phyloP scores from a whole-genome alignment of 1,140 invertebrate species.

The Metopolophium dirhodum region DNA sequence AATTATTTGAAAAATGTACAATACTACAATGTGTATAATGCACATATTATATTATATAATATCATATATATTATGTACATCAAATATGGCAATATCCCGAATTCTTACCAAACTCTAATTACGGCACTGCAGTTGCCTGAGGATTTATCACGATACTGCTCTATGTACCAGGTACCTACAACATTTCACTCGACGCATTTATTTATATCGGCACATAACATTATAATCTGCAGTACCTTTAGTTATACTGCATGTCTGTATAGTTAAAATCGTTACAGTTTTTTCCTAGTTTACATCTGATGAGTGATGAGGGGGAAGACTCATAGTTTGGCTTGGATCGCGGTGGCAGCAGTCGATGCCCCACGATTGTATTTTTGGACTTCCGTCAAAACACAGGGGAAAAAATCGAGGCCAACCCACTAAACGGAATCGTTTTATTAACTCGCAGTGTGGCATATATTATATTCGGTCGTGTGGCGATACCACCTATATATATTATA shows the following conservation, averaged over 20 bases:
- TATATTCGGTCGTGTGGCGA: background rate
- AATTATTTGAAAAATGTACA: background rate
- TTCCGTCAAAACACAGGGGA: background rate
- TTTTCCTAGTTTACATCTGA: background rate
- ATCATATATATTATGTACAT: background rate
- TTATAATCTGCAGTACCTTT: background rate
- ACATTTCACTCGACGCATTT: background rate
- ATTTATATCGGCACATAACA: background rate
- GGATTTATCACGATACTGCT: background rate
- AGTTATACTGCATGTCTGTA: background rate
- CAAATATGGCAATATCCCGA: background rate
- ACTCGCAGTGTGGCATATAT: background rate
- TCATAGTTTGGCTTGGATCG: background rate
- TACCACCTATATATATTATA: background rate
- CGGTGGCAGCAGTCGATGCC: background rate
- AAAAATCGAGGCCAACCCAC: slow-evolving; percentile 14
- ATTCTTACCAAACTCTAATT: too few relatives aligned
- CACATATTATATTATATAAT: background rate
- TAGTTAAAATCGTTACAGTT: background rate
- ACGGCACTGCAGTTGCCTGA: background rate
- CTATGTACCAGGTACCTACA: too few relatives aligned
- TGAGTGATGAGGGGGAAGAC: background rate
- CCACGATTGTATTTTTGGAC: slow-evolving; percentile 15
- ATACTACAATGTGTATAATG: too few relatives aligned
- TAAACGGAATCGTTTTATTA: background rate